Conservation (phyloP, 2,888 invertebrate species). For the Drosophila nr. fundita region DNA sequence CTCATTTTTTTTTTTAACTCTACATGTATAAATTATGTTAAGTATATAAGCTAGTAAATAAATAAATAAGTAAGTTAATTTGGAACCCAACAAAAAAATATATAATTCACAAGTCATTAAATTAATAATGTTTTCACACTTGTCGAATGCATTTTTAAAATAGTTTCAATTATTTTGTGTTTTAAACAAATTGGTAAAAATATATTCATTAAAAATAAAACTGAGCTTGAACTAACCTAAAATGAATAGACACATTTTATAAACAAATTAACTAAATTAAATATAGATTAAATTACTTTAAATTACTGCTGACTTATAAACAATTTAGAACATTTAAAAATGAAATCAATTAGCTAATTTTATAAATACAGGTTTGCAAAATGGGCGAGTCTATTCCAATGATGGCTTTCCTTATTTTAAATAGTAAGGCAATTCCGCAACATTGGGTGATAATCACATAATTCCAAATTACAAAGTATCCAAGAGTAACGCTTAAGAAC, state of each 20-base stretch:
- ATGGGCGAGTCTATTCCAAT: not conserved
- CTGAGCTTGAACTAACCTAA: not conserved
- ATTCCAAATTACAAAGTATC: slow-evolving; percentile 17
- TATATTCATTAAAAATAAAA: not conserved
- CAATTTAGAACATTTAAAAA: not conserved
- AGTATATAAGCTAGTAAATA: not conserved
- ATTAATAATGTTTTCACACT: not conserved
- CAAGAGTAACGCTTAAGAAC: slow-evolving; percentile 9
- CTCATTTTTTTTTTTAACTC: not conserved
- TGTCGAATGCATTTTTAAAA: not conserved
- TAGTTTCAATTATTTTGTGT: not conserved
- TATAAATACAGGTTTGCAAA: not conserved
- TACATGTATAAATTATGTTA: not conserved
- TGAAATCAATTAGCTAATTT: not conserved
- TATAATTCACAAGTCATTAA: not conserved
- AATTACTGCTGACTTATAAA: not conserved
- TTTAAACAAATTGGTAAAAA: not conserved
- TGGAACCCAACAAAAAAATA: not conserved
- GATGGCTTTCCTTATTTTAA: too few relatives aligned
- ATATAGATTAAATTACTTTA: not conserved
- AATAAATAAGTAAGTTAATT: not conserved
- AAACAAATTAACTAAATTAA: not conserved
- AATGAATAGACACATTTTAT: not conserved
- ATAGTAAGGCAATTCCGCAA: not conserved
- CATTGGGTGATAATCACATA: slow-evolving; percentile 13